Base-by-base conservation (phyloP, 2,888 invertebrate species). In the Sphaerophoria taeniata region DNA sequence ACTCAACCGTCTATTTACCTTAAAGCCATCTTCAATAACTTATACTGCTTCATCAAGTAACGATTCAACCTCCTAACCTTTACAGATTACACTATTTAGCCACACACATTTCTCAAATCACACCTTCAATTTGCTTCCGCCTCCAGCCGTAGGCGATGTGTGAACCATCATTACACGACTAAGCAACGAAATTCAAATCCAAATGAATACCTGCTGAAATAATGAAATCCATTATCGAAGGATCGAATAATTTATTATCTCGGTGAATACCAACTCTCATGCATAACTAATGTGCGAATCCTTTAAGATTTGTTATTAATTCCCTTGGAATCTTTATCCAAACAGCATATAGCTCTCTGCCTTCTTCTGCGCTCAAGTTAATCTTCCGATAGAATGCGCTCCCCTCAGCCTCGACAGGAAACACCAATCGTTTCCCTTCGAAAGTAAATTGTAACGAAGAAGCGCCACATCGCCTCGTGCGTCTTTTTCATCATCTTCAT, bases 221-320 rank as follows among this genome's bases (percentile, higher is more conserved):
- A 11, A 58, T 60, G 39, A 24, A 60, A 24, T 60, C 60, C 60
- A 60, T 60, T 60, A 60, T 60, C 24, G 60, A 39, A n/a, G 47
- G 14, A 47, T 63, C 33, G 45, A 63, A 63, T 47, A 63, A 63
- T 63, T 63, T 47, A 63, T 63, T 45, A 14, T 5, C 47, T 11
- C 5, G 24, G 24, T 24, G 45, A 63, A 47, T 63, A 47, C 14
- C 14, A 63, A 63, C 45, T 63, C 63, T 31, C 63, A 63, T 63
- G 47, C 63, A 63, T 47, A 63, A 33, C 33, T 45, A 63, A 63
- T 63, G 63, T 47, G 63, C 14, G 63, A 63, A 63, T 63, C 63
- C 47, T 47, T 63, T 47, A 14, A 47, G 47, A 47, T 63, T 47
- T 24, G 63, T 14, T 47, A 47, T 63, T 47, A 63, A 63, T 63